phyloP scores from a whole-genome alignment of 2,113 vertebrate genomes.

The Gallinago media region DNA sequence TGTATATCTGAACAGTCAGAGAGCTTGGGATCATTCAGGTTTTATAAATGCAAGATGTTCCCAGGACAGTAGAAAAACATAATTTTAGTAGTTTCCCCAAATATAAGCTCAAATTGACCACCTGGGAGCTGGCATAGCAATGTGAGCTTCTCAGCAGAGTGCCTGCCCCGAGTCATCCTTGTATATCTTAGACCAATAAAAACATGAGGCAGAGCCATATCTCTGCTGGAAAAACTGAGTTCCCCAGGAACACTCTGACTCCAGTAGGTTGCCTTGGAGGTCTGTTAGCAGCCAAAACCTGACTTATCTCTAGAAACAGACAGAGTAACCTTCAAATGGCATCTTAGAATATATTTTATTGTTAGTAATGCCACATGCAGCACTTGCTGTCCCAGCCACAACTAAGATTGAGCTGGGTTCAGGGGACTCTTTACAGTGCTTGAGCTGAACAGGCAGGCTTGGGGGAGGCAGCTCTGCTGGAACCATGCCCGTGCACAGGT shows the following conservation, averaged over 20 bases:
- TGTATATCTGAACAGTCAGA: not conserved
- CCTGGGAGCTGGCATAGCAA: not conserved
- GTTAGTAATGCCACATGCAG: not conserved
- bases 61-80: not conserved
- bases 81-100: not conserved
- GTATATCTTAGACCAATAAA: not conserved
- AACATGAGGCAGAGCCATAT: not conserved
- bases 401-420: not conserved
- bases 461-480: not conserved
- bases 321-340: not conserved
- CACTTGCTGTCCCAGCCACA: not conserved
- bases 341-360: not conserved
- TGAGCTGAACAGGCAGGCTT: not conserved
- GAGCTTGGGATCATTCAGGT: not conserved
- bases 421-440: not conserved
- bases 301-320: not conserved
- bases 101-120: not conserved
- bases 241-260: not conserved
- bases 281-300: not conserved
- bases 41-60: not conserved
- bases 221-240: not conserved
- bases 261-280: not conserved
- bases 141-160: not conserved
- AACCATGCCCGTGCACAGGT: not conserved
- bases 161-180: not conserved